Evolutionary conservation across 37 sponge, comb jelly and placozoan genomes (phyloP), one percentile per base, ranked within the genome.

Genomic region (Geodia barretti): DNA sequence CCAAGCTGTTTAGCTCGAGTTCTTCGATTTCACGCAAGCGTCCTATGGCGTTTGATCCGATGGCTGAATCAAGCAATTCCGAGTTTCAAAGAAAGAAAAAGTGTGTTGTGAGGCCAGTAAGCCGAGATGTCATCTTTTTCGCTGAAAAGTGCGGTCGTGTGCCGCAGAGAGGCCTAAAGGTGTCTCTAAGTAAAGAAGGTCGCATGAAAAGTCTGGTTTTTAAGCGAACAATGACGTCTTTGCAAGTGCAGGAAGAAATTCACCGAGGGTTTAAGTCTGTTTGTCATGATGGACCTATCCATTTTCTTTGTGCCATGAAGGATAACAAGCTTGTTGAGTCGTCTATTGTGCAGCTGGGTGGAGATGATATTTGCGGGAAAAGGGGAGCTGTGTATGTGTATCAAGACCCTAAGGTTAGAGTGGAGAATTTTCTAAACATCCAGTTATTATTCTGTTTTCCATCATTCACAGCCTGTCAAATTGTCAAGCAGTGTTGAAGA

Each of bases 201-300:
- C 54, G 54, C 14, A 47, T 47, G 11, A 47, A 47, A 14, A 17
- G 11, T 47, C 14, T 47, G 54, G 54, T 47, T 47, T 47, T 47
- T 14, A 47, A 47, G 14, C 7, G 54, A 14, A 47, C 54, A 17
- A 47, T 47, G 54, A 47, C 54, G 14, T 14, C 54, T 17, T 14
- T 47, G 54, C 54, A 47, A 47, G 54, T 47, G 7, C 7, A 47
- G 14, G 14, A 7, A 14, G 14, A 7, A 17, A 47, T 47, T 14
- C 7, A 17, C 7, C 14, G 54, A 17, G 54, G 54, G 14, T 47
- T 47, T 14, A 7, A 47, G 54, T 47, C 54, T 14, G 11, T 47
- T 14, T 47, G 54, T 47, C 54, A 7, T 47, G 54, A 47, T 47
- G n/a, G n/a, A n/a, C 77, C 77, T 63, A 47, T 47, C 54, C 7